Percentiles rank a stretch among this genome's conserved stretches.
Conservation (phyloP, 2,113 vertebrate genomes). For the Dasyurus viverrinus region DNA sequence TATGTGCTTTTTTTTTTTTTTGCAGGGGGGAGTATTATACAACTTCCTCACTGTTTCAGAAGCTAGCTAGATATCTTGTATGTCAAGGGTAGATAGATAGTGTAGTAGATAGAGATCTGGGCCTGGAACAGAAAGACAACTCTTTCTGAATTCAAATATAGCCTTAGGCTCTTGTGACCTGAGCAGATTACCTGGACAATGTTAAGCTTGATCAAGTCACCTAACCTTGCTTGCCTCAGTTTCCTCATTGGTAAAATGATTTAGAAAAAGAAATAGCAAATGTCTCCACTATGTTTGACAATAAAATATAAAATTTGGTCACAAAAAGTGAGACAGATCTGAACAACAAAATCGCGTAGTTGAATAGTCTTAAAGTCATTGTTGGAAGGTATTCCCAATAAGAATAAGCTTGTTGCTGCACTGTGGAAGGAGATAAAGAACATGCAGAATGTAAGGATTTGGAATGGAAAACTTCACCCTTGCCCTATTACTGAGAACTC, state of each 20-base stretch:
- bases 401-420: background rate
- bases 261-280: background rate
- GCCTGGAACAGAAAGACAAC: background rate
- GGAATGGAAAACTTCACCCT: background rate
- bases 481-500: rapidly evolving
- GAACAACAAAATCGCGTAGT: background rate
- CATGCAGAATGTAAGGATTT: background rate
- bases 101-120: background rate
- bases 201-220: background rate
- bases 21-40: background rate
- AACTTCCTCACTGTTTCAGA: background rate
- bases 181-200: too few species aligned
- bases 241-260: background rate
- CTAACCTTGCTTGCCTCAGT: background rate
- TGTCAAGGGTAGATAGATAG: background rate
- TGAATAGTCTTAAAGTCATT: background rate
- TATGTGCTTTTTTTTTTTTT: background rate
- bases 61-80: background rate
- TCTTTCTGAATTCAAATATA: background rate
- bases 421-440: background rate
- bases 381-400: background rate
- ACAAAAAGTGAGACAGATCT: background rate
- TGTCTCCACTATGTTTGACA: background rate
- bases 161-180: background rate
- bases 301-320: background rate